Evolutionary conservation across 2,113 vertebrate species (phyloP).

Genomic region (Phaethon lepturus): DNA sequence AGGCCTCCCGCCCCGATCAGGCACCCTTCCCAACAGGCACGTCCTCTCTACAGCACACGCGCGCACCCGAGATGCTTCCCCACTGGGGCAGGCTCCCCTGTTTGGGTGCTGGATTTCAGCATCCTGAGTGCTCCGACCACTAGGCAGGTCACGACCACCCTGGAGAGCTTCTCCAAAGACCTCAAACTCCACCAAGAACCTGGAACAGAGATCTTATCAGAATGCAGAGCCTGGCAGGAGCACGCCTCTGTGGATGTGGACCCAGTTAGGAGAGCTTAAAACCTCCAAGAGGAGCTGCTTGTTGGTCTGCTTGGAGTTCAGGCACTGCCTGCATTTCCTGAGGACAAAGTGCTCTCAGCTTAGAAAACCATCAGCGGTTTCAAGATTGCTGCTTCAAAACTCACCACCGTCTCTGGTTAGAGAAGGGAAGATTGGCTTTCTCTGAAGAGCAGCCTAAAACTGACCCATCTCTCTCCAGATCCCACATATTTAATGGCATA

Average conservation of each 20-base stretch:
- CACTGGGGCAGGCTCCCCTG: background rate
- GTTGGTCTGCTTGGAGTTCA: background rate
- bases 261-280: background rate
- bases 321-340: background rate
- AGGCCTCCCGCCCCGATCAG: background rate
- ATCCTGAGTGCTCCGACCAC: background rate
- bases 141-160: background rate
- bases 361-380: constrained; percentile 1
- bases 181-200: accelerated
- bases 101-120: background rate
- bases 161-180: background rate
- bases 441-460: background rate
- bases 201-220: background rate
- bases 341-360: background rate
- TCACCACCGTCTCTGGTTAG: background rate
- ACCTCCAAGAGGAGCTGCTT: background rate
- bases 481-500: background rate
- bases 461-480: background rate
- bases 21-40: background rate
- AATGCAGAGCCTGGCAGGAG: background rate
- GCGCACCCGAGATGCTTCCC: background rate
- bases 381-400: background rate
- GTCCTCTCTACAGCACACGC: background rate
- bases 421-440: background rate
- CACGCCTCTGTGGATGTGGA: background rate